Evolutionary conservation across 1,140 invertebrate species (phyloP).

Genomic region (Drosophila miranda): DNA sequence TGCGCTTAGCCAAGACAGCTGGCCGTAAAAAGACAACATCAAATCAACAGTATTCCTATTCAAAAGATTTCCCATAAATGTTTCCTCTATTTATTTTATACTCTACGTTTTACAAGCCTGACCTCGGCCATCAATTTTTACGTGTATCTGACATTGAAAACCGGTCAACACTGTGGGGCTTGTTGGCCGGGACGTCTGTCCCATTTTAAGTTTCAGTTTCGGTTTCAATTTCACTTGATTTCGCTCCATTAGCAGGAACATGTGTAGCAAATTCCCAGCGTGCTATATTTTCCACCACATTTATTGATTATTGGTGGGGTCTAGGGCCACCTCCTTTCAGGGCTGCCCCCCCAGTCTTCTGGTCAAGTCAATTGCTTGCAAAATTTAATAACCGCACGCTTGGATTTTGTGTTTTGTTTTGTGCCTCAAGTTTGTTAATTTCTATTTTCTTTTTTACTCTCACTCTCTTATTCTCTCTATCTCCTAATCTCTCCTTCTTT

Average conservation of each 20-base stretch:
- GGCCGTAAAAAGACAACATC: too few relatives aligned
- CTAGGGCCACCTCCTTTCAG: neutral
- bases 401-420: conserved; percentile 57
- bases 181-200: conserved; percentile 20
- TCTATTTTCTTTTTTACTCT: conserved; percentile 18
- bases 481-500: neutral
- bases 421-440: conserved; percentile 48
- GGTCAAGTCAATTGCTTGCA: conserved; percentile 70
- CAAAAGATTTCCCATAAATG: too few relatives aligned
- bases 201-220: conserved; percentile 24
- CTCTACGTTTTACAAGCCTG: conserved; percentile 6
- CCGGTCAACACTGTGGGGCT: neutral
- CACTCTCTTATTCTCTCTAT: neutral
- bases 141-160: conserved; percentile 42
- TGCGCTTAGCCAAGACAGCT: too few relatives aligned
- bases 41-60: too few relatives aligned
- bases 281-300: conserved; percentile 66
- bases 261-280: conserved; percentile 67
- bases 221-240: conserved; percentile 47
- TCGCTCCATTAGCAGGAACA: conserved; percentile 62
- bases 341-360: conserved; percentile 12
- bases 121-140: conserved; percentile 27
- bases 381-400: conserved; percentile 65
- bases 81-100: neutral
- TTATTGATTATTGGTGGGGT: conserved; percentile 69